Evolutionary conservation across 2,113 vertebrate species (phyloP).

Genomic region (Sylvia atricapilla): DNA sequence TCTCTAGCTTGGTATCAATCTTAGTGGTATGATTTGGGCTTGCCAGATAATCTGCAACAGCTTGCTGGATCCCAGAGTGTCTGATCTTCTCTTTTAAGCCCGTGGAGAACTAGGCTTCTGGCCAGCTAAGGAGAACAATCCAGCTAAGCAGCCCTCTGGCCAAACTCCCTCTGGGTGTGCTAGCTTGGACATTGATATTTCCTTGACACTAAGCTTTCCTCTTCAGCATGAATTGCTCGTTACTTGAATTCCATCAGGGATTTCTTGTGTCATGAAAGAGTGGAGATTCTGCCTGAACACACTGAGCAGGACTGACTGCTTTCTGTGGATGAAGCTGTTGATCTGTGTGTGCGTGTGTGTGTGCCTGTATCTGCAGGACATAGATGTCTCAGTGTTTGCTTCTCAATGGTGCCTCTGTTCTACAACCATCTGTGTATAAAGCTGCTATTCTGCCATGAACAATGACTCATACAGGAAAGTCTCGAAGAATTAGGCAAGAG

Average conservation of each 20-base stretch:
- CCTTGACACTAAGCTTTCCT: slow-evolving; percentile 18
- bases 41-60: slow-evolving; percentile 7
- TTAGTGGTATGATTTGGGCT: not conserved
- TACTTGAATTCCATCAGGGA: slow-evolving; percentile 33
- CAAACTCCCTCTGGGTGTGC: not conserved
- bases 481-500: slow-evolving; percentile 49
- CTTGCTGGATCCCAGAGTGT: not conserved
- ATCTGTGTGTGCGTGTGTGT: slow-evolving; percentile 2
- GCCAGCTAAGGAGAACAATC: slow-evolving; percentile 18
- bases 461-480: slow-evolving; percentile 59
- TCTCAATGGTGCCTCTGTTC: slow-evolving; percentile 63
- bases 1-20: not conserved
- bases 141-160: not conserved
- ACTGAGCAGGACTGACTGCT: slow-evolving; percentile 30
- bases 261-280: slow-evolving; percentile 33
- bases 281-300: slow-evolving; percentile 29
- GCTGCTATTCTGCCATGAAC: slow-evolving; percentile 60
- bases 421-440: slow-evolving; percentile 61
- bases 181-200: not conserved
- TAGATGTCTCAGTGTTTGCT: slow-evolving; percentile 48
- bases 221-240: slow-evolving; percentile 26
- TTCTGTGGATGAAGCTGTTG: slow-evolving; percentile 35
- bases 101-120: not conserved
- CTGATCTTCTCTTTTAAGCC: slow-evolving; percentile 26
- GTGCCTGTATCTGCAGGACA: slow-evolving; percentile 44